phyloP scores from a whole-genome alignment of 2,113 vertebrate species.

The Castor canadensis region DNA sequence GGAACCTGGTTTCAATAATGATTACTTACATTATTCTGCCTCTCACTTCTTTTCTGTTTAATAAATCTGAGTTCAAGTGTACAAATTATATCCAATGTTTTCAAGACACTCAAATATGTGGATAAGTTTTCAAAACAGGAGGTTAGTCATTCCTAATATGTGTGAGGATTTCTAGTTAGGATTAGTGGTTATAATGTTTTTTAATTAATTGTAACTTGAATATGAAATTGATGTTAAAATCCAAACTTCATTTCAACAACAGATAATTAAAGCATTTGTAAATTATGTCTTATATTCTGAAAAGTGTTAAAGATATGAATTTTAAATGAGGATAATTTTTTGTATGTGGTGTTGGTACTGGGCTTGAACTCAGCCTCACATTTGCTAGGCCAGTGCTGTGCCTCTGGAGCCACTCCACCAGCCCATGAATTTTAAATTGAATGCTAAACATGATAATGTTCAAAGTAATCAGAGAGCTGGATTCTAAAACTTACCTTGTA shows the following conservation, averaged over 20 bases:
- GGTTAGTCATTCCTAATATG: background rate
- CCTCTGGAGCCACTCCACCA: too few relatives aligned
- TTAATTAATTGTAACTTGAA: background rate
- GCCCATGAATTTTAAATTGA: slow-evolving; percentile 16
- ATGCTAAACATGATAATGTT: background rate
- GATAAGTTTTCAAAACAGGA: background rate
- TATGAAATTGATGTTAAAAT: background rate
- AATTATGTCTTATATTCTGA: slow-evolving; percentile 18
- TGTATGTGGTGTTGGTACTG: too few relatives aligned
- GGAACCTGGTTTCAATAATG: background rate
- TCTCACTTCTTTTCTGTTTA: background rate
- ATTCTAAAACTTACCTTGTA: background rate
- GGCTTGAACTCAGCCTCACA: too few relatives aligned
- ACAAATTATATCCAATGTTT: background rate
- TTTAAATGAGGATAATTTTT: too few relatives aligned
- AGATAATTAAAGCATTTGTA: background rate
- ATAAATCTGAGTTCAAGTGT: background rate
- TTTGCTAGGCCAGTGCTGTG: too few relatives aligned
- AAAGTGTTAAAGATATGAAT: too few relatives aligned
- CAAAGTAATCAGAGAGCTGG: background rate
- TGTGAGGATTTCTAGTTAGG: background rate
- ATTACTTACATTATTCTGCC: background rate
- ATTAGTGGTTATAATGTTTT: background rate
- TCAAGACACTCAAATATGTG: background rate
- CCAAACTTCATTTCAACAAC: slow-evolving; percentile 17